Base-by-base conservation (phyloP, 2,797 vertebrate species). In the Danionella dracula region DNA sequence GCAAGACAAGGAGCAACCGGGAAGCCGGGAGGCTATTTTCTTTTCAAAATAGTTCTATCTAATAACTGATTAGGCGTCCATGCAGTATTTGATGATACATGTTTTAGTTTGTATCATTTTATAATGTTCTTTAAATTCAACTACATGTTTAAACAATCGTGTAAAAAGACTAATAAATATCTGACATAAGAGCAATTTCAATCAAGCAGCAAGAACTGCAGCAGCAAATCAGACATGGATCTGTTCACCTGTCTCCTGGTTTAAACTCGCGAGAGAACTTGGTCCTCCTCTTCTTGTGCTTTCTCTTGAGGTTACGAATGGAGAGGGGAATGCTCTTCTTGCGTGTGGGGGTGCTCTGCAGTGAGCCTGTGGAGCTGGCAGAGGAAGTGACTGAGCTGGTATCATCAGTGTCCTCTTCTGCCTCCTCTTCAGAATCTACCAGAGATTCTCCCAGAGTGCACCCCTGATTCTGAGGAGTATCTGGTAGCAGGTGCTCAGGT, bases 281-380 rank as follows among this genome's bases (percentile, higher is more conserved):
- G 7, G 90, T 95, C 86, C 95, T 89, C 89, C 97, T 99, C 85
- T 97, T 93, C 88, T 98, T 99, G 86, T 98, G 96, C 71, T 98
- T 99, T 59, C 93, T 88, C 82, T 98, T 99, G 59, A 99, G 83
- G 82, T 97, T 99, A 60, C 93, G 94, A 81, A 99, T 96, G 27
- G 95, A 98, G 4, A 99, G 89, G 0, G 96, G 96, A 74, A 96
- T 93, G 81, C 94, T 96, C 57, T 97, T 98, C 81, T 92, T 97
- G 9, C 95, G 93, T 45, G 91, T 82, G 0, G 88, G 81, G 49
- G 91, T 92, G 0, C 95, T 97, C 84, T 98, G 94, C 8, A 95
- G 95, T 0, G 96, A 98, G 5, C 95, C 92, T 0, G 95, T 97
- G 73, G 95, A 98, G 84, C 96, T 98, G 1, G 96, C 94, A 0